Conservation (phyloP, 2,888 invertebrate genomes). For the Cheilosia urbana region DNA sequence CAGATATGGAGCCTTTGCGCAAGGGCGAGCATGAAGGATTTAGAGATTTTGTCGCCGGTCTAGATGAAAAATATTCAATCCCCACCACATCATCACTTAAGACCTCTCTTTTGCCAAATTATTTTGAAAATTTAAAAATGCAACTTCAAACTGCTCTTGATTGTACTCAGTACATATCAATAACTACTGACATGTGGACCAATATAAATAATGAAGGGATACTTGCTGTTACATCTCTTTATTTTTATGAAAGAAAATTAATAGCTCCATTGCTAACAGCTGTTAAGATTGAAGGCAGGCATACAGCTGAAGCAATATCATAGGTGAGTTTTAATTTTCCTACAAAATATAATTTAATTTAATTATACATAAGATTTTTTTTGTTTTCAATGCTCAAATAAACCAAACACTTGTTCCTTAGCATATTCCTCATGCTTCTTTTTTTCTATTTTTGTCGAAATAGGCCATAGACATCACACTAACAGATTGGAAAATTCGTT, state of each 20-base stretch:
- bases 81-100: background rate
- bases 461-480: background rate
- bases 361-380: background rate
- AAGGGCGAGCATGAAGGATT: background rate
- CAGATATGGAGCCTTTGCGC: slow-evolving; percentile 3
- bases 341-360: background rate
- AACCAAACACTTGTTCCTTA: too few relatives aligned
- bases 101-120: background rate
- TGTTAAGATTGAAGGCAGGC: background rate
- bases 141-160: slow-evolving; percentile 3
- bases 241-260: background rate
- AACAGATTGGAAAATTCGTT: background rate
- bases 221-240: slow-evolving; percentile 1
- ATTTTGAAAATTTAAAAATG: slow-evolving; percentile 3
- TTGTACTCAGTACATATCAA: slow-evolving; percentile 3
- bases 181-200: slow-evolving; percentile 24
- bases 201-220: slow-evolving; percentile 6
- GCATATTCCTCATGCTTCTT: too few relatives aligned
- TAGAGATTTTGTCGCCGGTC: slow-evolving; percentile 1
- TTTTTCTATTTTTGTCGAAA: background rate
- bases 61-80: slow-evolving; percentile 2
- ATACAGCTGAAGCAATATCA: slow-evolving; percentile 3
- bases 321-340: background rate
- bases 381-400: background rate
- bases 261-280: background rate